Percentiles rank a stretch among this genome's conserved stretches.
Conservation (phyloP, 1,140 invertebrate genomes). For the Gryllus bimaculatus region DNA sequence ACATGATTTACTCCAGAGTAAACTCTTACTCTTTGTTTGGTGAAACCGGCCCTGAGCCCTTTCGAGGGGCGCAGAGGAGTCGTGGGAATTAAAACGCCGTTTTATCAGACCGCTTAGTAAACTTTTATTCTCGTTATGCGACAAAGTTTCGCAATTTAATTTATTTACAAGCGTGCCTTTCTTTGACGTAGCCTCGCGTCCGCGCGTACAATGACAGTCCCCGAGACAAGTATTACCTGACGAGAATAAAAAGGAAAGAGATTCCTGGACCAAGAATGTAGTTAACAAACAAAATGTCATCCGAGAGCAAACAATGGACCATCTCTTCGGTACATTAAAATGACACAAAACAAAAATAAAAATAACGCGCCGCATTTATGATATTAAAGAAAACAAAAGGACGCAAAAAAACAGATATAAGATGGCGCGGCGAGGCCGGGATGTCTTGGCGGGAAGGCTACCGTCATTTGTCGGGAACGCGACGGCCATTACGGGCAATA, state of each 20-base stretch:
- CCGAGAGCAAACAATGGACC: not conserved
- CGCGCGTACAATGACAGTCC: too few relatives aligned
- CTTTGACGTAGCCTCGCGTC: not conserved
- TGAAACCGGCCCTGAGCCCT: too few relatives aligned
- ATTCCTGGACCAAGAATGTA: not conserved
- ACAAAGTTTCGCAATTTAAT: not conserved
- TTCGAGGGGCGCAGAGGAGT: not conserved
- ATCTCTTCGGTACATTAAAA: not conserved
- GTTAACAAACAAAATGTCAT: not conserved
- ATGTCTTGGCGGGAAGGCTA: too few relatives aligned
- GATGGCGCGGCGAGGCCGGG: too few relatives aligned
- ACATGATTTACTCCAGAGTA: too few relatives aligned
- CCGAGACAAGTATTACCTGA: not conserved
- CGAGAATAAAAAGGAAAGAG: not conserved
- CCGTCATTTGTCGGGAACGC: too few relatives aligned
- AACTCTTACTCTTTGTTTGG: too few relatives aligned
- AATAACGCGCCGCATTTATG: not conserved
- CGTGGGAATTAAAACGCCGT: not conserved
- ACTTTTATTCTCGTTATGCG: not conserved
- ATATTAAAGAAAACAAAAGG: not conserved
- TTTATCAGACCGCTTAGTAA: not conserved
- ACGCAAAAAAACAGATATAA: not conserved
- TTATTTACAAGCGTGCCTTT: not conserved
- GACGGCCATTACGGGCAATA: too few relatives aligned
- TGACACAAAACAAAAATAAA: not conserved